Conservation (phyloP, 2,888 invertebrate species). For the Tachystola acroxantha region DNA sequence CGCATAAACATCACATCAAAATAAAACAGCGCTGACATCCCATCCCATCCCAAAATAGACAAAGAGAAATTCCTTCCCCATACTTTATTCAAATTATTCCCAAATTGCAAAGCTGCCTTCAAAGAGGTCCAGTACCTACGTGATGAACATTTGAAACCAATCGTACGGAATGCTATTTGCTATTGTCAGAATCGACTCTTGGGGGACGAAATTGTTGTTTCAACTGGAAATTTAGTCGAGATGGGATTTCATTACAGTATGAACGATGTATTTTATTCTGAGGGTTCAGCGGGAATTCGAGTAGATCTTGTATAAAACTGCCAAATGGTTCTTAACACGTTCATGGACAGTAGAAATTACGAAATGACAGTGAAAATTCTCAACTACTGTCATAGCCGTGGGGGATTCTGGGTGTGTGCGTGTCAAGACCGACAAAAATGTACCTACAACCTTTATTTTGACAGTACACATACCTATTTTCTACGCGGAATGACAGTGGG, state of each 20-base stretch:
- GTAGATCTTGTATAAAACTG: no score
- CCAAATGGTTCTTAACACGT: no score
- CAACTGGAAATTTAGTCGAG: constrained; percentile 10
- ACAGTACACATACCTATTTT: no score
- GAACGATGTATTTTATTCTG: background rate
- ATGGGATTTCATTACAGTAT: constrained; percentile 1
- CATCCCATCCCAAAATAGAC: background rate
- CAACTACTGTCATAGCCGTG: no score
- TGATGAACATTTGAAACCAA: constrained; percentile 42
- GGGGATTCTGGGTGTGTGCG: no score
- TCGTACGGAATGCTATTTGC: constrained; percentile 32
- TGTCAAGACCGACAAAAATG: no score
- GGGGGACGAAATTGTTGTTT: constrained; percentile 1
- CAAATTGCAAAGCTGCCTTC: constrained; percentile 39
- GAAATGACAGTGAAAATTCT: no score
- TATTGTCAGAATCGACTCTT: constrained; percentile 16
- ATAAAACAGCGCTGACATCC: background rate
- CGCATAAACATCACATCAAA: background rate
- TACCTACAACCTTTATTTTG: no score
- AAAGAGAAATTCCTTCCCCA: constrained; percentile 11
- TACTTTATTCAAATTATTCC: constrained; percentile 43
- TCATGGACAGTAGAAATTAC: no score
- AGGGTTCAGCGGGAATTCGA: no score
- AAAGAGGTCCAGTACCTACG: constrained; percentile 35
- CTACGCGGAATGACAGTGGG: no score